phyloP scores from a whole-genome alignment of 2,113 vertebrate species.

The Manacus vitellinus region DNA sequence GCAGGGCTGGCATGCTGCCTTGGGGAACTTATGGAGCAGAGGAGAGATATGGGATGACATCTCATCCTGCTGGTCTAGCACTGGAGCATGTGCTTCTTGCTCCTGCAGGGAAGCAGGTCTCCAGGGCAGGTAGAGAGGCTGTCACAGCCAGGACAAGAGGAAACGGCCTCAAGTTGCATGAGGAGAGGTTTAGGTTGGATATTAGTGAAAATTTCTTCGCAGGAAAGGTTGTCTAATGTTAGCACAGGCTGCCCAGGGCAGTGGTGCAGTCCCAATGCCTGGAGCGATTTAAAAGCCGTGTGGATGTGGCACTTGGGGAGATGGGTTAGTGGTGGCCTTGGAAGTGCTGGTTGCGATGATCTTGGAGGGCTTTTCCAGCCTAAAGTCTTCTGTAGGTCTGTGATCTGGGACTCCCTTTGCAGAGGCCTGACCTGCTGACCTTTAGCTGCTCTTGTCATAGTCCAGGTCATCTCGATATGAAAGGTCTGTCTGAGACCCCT shows the following conservation, averaged over 20 bases:
- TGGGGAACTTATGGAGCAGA: fast-evolving
- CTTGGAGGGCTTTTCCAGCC: background rate
- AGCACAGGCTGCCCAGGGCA: too few relatives aligned
- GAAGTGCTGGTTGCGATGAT: background rate
- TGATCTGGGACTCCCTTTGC: background rate
- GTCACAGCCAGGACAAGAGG: background rate
- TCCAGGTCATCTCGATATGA: fast-evolving
- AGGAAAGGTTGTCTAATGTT: background rate
- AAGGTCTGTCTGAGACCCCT: background rate
- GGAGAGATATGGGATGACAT: background rate
- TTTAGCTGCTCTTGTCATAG: background rate
- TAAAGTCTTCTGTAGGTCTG: background rate
- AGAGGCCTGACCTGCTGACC: background rate
- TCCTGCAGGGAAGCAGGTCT: background rate
- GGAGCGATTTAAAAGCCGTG: background rate
- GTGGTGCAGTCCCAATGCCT: background rate
- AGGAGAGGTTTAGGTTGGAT: background rate
- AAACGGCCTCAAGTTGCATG: background rate
- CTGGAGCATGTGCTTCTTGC: background rate
- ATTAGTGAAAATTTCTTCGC: background rate
- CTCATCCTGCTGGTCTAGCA: background rate
- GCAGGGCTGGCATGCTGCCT: background rate
- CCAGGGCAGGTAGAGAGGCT: background rate
- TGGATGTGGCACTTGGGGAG: background rate
- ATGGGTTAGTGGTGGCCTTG: background rate